Evolutionary conservation across 64 coral and sea anemone genomes (phyloP).

Genomic region (Stichodactyla mertensii): DNA sequence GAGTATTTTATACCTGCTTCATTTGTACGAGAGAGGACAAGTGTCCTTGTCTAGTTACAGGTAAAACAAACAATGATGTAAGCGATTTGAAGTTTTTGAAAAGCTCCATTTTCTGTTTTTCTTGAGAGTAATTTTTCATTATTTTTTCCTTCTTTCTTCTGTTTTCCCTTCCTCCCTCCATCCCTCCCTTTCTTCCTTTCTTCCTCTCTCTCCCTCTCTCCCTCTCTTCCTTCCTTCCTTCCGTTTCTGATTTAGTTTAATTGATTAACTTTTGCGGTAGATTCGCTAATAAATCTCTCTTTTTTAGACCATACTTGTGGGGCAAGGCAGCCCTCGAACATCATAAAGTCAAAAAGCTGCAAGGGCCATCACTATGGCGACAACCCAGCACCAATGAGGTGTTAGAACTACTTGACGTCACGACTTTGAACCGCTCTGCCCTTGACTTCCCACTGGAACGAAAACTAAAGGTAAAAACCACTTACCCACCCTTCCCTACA

Average conservation of each 20-base stretch:
- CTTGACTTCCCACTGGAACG: constrained; percentile 28
- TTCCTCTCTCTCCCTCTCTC: not conserved
- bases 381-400: constrained; percentile 50
- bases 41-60: constrained; percentile 25
- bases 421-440: constrained; percentile 16
- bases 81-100: not conserved
- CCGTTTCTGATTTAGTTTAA: not conserved
- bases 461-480: constrained; percentile 21
- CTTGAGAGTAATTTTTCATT: not conserved
- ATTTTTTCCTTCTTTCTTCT: not conserved
- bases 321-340: constrained; percentile 40
- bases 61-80: not conserved
- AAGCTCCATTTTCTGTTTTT: not conserved
- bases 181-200: not conserved
- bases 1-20: constrained; percentile 31
- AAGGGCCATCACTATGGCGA: constrained; percentile 49
- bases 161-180: not conserved
- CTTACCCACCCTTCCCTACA: not conserved
- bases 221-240: not conserved
- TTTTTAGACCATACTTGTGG: constrained; percentile 39
- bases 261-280: not conserved
- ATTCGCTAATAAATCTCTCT: not conserved
- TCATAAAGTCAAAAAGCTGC: constrained; percentile 29
- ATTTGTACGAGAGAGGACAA: constrained; percentile 44
- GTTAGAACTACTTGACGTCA: constrained; percentile 31